Conservation (phyloP, 1,140 invertebrate genomes). For the Euura lappo region DNA sequence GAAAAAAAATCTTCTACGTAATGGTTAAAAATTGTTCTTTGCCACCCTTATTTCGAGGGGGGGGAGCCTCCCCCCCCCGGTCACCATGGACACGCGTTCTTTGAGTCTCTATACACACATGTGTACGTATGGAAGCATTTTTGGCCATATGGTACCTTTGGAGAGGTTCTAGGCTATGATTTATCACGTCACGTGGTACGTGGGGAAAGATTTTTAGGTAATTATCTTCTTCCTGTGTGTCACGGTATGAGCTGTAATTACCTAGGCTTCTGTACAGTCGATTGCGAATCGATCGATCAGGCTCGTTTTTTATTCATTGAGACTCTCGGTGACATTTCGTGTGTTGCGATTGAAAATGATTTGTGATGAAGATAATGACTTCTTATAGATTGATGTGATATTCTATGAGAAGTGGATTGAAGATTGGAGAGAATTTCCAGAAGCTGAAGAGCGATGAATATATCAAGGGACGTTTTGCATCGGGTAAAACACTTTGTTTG, state of each 20-base stretch:
- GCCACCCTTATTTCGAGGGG: background rate
- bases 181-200: too few relatives aligned
- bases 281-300: too few relatives aligned
- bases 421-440: conserved; percentile 38
- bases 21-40: background rate
- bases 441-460: background rate
- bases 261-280: too few relatives aligned
- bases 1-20: background rate
- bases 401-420: conserved; percentile 44
- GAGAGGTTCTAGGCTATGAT: too few relatives aligned
- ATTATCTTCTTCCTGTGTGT: too few relatives aligned
- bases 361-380: background rate
- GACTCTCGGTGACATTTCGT: background rate
- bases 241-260: too few relatives aligned
- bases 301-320: too few relatives aligned
- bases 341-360: background rate
- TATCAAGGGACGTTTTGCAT: background rate
- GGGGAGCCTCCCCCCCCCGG: background rate
- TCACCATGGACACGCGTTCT: conserved; percentile 36
- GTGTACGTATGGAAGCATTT: background rate
- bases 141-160: too few relatives aligned
- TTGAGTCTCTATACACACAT: conserved; percentile 21
- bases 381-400: conserved; percentile 39
- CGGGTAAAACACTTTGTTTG: background rate
- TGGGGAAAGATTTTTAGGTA: too few relatives aligned